A percentile compares a stretch with the other conserved stretches of the same genome.
phyloP scores from a whole-genome alignment of 2,113 vertebrate genomes.

The Sebastes fasciatus region DNA sequence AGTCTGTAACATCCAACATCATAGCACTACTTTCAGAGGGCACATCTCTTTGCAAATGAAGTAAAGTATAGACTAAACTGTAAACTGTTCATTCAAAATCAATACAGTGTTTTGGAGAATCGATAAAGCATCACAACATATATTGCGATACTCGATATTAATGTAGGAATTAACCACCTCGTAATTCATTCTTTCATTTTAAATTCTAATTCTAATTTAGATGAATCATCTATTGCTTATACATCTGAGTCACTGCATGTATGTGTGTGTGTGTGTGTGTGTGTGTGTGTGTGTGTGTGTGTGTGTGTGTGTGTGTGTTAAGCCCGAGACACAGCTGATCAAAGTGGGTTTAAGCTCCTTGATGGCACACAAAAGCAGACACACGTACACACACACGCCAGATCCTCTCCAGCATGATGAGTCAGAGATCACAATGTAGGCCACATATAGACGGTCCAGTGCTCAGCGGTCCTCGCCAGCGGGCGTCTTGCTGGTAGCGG shows the following conservation, averaged over 20 bases:
- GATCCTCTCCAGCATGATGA: constrained; percentile 54
- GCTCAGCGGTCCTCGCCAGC: background rate
- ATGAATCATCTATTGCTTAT: background rate
- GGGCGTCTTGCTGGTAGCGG: constrained; percentile 4
- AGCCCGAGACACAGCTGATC: constrained; percentile 43
- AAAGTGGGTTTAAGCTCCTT: constrained; percentile 43
- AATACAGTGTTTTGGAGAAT: too few species aligned
- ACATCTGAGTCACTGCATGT: background rate
- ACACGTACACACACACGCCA: constrained; percentile 26
- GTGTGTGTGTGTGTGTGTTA: background rate
- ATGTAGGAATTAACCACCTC: background rate
- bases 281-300: constrained; percentile 8
- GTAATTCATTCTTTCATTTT: background rate
- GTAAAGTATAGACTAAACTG: too few species aligned
- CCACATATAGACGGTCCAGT: constrained; percentile 13
- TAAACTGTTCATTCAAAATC: too few species aligned
- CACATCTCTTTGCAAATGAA: too few species aligned
- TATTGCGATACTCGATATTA: too few species aligned
- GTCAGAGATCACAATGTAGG: constrained; percentile 61
- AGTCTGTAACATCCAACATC: too few species aligned
- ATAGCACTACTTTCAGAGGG: too few species aligned
- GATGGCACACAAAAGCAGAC: constrained; percentile 1
- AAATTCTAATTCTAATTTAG: background rate
- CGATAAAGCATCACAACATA: too few species aligned
- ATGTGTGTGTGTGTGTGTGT: constrained; percentile 22